Evolutionary conservation across 2,113 vertebrate species (phyloP).

Genomic region (Istiophorus platypterus): DNA sequence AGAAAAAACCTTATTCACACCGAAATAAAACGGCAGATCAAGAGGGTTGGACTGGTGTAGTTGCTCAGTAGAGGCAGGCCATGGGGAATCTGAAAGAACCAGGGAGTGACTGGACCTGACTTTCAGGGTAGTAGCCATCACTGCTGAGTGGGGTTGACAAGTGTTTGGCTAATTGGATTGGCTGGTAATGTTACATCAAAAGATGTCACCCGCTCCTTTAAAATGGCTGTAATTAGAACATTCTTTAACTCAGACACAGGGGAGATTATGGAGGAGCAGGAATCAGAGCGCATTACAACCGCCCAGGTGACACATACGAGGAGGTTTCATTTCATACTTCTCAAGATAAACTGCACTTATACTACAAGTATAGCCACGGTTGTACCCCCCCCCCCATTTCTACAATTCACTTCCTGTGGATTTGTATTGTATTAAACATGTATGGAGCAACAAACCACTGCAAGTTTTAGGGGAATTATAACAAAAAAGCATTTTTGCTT

Average conservation of each 20-base stretch:
- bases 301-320: constrained; percentile 25
- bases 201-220: constrained; percentile 77
- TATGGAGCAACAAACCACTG: neutral
- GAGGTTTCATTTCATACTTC: neutral
- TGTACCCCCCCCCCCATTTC: neutral
- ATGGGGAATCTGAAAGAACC: neutral
- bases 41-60: neutral
- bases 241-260: constrained; percentile 74
- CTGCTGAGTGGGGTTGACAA: constrained; percentile 77
- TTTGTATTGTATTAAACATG: neutral
- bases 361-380: neutral
- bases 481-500: neutral
- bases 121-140: constrained; percentile 47
- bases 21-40: neutral
- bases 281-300: constrained; percentile 59
- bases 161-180: constrained; percentile 79
- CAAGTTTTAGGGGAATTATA: neutral
- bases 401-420: neutral
- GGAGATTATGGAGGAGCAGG: constrained; percentile 74
- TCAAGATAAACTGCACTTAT: no score
- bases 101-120: constrained; percentile 2
- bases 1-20: neutral
- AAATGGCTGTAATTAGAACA: constrained; percentile 86
- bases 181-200: constrained; percentile 86
- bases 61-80: neutral